Evolutionary conservation across 2,888 invertebrate genomes (phyloP).

Genomic region (Monochamus alternatus): DNA sequence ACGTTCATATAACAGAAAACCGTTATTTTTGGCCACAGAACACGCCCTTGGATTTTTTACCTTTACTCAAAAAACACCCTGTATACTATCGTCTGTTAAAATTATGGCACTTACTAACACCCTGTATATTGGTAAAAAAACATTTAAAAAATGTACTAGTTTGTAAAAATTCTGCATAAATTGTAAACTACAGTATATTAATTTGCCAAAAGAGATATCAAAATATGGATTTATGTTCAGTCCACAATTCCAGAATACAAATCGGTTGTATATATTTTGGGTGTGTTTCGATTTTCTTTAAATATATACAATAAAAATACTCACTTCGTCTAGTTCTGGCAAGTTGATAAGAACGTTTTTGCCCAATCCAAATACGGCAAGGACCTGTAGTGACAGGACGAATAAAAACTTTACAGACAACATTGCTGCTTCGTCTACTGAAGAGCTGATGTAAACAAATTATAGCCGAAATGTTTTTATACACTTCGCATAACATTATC

Average conservation of each 20-base stretch:
- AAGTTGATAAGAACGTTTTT: conserved; percentile 1
- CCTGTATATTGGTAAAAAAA: no score
- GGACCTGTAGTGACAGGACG: conserved; percentile 3
- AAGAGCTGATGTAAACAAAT: conserved; percentile 1
- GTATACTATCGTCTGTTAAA: no score
- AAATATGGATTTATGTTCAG: no score
- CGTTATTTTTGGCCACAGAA: no score
- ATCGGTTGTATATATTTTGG: no score
- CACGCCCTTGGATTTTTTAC: no score
- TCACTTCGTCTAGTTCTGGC: conserved; percentile 14
- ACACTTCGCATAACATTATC: background rate
- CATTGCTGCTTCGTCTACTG: background rate
- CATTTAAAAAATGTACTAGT: background rate
- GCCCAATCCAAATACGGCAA: conserved; percentile 10
- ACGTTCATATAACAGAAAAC: no score
- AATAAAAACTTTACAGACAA: background rate
- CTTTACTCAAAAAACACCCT: no score
- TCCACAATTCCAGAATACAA: background rate
- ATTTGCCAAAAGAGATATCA: no score
- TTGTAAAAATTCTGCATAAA: background rate
- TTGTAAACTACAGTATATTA: no score
- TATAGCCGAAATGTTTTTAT: background rate
- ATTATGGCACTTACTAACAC: no score
- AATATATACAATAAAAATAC: background rate
- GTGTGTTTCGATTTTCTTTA: no score